Percentiles rank a stretch among this genome's conserved stretches.
Evolutionary conservation across 2,888 invertebrate species (phyloP).

Genomic region (Fragum whitleyi): DNA sequence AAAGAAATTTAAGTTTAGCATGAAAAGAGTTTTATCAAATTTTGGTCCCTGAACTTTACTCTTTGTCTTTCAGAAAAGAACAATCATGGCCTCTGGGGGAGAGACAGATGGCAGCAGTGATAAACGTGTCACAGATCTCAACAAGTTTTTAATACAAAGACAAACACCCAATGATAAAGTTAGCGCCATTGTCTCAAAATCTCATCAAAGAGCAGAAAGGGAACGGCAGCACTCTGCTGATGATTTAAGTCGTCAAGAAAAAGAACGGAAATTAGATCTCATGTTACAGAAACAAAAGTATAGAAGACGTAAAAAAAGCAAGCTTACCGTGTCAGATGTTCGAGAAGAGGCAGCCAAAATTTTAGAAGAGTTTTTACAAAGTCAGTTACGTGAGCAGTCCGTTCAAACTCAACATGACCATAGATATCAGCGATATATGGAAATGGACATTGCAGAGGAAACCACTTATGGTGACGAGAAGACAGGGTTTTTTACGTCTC

Average conservation of each 20-base stretch:
- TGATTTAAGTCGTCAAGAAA: slow-evolving; percentile 43
- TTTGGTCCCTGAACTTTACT: no score
- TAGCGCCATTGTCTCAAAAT: neutral
- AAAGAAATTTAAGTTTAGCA: no score
- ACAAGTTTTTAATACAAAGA: slow-evolving; percentile 27
- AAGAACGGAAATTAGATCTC: slow-evolving; percentile 42
- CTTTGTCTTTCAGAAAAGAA: neutral
- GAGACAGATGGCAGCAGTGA: neutral
- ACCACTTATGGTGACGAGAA: slow-evolving; percentile 54
- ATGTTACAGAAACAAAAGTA: slow-evolving; percentile 33
- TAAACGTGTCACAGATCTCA: neutral
- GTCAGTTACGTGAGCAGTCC: slow-evolving; percentile 54
- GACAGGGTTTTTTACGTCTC: slow-evolving; percentile 40
- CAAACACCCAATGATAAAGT: neutral
- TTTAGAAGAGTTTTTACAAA: slow-evolving; percentile 74
- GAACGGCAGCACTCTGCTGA: slow-evolving; percentile 47
- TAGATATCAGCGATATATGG: slow-evolving; percentile 54
- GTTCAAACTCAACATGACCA: slow-evolving; percentile 45
- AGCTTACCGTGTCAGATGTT: slow-evolving; percentile 66
- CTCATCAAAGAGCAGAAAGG: slow-evolving; percentile 10
- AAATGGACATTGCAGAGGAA: slow-evolving; percentile 46
- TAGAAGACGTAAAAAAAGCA: slow-evolving; percentile 31
- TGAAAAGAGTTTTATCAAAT: no score
- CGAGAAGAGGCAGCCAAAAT: slow-evolving; percentile 74
- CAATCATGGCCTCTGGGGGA: slow-evolving; percentile 6